phyloP scores from a whole-genome alignment of 2,113 vertebrate genomes.

The Dipodomys ordii region DNA sequence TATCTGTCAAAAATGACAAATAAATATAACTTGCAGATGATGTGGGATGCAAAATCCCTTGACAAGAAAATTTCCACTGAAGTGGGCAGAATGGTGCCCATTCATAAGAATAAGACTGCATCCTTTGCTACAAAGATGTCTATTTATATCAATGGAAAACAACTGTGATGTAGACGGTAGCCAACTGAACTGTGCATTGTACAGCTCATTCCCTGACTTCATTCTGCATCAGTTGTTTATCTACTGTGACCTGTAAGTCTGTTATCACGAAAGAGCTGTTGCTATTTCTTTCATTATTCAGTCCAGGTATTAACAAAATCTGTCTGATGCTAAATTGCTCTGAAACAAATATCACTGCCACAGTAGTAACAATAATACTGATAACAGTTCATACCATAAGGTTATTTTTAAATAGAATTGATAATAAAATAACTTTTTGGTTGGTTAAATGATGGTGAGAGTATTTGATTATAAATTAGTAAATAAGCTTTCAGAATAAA shows the following conservation, averaged over 20 bases:
- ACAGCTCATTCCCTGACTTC: neutral
- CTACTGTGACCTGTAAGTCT: neutral
- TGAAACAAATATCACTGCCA: conserved; percentile 9
- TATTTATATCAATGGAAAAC: conserved; percentile 17
- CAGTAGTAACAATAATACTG: neutral
- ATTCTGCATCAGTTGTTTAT: neutral
- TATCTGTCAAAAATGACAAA: conserved; percentile 57
- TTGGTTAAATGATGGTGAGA: neutral
- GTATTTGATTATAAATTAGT: neutral
- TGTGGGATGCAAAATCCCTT: neutral
- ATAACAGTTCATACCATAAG: neutral
- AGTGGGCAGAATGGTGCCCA: neutral
- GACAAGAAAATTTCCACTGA: conserved; percentile 35
- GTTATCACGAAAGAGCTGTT: neutral
- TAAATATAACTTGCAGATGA: conserved; percentile 48
- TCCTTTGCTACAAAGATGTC: conserved; percentile 1
- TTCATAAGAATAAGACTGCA: conserved; percentile 19
- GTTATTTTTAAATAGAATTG: conserved; percentile 13
- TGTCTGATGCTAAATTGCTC: neutral
- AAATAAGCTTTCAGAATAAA: neutral
- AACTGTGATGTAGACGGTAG: neutral
- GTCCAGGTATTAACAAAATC: neutral
- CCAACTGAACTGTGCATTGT: neutral
- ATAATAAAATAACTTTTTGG: conserved; percentile 3
- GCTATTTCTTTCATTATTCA: neutral